Evolutionary conservation across 2,113 vertebrate genomes (phyloP).

Genomic region (Elephas maximus): DNA sequence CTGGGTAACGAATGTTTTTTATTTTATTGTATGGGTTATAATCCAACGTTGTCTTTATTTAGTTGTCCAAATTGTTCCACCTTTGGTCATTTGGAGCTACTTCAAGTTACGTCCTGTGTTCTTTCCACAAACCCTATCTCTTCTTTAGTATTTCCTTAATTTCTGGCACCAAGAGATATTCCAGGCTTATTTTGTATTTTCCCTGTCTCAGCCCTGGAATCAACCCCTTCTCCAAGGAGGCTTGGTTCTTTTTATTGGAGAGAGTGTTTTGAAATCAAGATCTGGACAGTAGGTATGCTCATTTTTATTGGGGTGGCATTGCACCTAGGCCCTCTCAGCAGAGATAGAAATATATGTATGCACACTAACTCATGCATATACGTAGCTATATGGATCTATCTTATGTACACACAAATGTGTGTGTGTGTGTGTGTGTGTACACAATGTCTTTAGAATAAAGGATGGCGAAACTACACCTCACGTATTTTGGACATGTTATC

Average conservation of each 20-base stretch:
- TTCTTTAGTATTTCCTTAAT: not conserved
- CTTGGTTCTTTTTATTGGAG: not conserved
- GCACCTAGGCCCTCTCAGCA: not conserved
- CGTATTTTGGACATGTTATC: too few species aligned
- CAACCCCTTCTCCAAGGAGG: not conserved
- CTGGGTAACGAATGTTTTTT: not conserved
- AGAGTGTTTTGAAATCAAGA: not conserved
- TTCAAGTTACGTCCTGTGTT: not conserved
- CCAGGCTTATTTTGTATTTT: not conserved
- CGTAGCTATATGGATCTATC: not conserved
- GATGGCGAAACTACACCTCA: too few species aligned
- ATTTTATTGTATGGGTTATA: not conserved
- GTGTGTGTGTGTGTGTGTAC: too few species aligned
- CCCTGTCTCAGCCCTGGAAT: not conserved
- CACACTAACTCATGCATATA: not conserved
- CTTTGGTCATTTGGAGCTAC: not conserved
- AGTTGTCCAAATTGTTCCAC: not conserved
- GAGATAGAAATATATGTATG: not conserved
- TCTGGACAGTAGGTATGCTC: not conserved
- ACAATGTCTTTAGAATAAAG: too few species aligned
- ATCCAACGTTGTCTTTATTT: not conserved
- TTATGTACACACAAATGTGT: not conserved
- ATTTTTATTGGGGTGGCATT: not conserved
- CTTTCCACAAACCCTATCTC: not conserved
- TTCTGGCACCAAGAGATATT: not conserved